Base-by-base conservation (phyloP, 1,140 invertebrate genomes). In the Sinella curviseta region DNA sequence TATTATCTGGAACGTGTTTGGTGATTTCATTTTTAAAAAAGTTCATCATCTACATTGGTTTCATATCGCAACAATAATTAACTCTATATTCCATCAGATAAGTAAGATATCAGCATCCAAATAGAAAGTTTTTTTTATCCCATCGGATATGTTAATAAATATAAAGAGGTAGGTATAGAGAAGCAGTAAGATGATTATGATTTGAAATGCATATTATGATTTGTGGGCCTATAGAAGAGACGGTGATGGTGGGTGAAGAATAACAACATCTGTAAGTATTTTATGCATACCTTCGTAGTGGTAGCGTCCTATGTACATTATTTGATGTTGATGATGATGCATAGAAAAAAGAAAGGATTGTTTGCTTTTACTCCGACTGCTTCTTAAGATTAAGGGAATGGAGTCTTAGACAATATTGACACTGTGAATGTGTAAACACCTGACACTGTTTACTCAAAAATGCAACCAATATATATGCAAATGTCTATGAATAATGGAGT, bases 381-480 rank as follows among this genome's bases (percentile, higher is more conserved):
- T 84, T 77, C 82, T 83, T 82, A 84, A 84, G 83, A 84, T 84
- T 84, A 83, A 83, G 82, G 78, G 4, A 54, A 35, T 39, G 80
- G 80, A 83, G 80, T 82, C 82, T 83, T 82, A 80, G 83, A 84
- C 83, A 84, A 84, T 84, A 84, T 84, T 84, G 82, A 84, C 83
- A 82, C 76, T 83, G 79, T 83, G 83, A 84, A 84, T 84, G 80
- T 84, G 83, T 84, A 84, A 84, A 84, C 82, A 84, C 83, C 82
- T 84, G 83, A 82, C 83, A 84, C 81, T 84, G 83, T 84, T 84
- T 84, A 84, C 83, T 83, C 81, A 84, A 84, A 84, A 84, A 84
- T 84, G 83, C 83, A 84, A 84, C 83, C 82, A 84, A 84, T 84
- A 84, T 84, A 84, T 84, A 84, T 84, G 83, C 82, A 84, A 84